Percentiles rank a stretch among this genome's conserved stretches.
Evolutionary conservation across 2,113 vertebrate species (phyloP).

Genomic region (Anolis carolinensis): DNA sequence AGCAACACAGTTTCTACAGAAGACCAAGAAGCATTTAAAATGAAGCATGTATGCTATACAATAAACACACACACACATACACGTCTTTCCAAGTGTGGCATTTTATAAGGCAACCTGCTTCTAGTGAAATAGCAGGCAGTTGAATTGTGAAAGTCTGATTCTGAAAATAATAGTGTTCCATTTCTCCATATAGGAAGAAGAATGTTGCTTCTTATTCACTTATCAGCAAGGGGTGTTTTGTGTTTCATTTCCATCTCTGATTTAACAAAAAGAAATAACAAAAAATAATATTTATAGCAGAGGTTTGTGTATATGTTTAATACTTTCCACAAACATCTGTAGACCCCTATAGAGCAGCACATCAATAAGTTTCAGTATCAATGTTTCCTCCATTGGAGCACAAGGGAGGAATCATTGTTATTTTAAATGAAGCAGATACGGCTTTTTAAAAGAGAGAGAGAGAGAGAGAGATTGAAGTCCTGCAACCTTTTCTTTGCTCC

Average conservation of each 20-base stretch:
- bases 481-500: constrained; percentile 1
- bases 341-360: constrained; percentile 49
- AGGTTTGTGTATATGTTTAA: constrained; percentile 22
- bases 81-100: constrained; percentile 41
- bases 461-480: not conserved
- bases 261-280: constrained; percentile 44
- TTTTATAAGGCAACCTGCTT: constrained; percentile 52
- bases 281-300: constrained; percentile 31
- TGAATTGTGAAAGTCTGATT: constrained; percentile 41
- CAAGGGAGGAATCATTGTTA: constrained; percentile 58
- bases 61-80: not conserved
- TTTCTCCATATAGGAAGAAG: constrained; percentile 44
- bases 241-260: constrained; percentile 36
- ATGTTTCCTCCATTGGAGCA: constrained; percentile 52
- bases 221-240: constrained; percentile 24
- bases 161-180: constrained; percentile 16
- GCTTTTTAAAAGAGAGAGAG: constrained; percentile 7
- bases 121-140: not conserved
- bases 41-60: not conserved
- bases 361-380: constrained; percentile 54
- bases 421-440: constrained; percentile 63
- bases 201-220: constrained; percentile 40
- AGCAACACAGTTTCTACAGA: constrained; percentile 64
- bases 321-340: constrained; percentile 22
- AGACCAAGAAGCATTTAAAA: constrained; percentile 51